Conservation (phyloP, 2,797 vertebrate species). For the Cynopterus sphinx region DNA sequence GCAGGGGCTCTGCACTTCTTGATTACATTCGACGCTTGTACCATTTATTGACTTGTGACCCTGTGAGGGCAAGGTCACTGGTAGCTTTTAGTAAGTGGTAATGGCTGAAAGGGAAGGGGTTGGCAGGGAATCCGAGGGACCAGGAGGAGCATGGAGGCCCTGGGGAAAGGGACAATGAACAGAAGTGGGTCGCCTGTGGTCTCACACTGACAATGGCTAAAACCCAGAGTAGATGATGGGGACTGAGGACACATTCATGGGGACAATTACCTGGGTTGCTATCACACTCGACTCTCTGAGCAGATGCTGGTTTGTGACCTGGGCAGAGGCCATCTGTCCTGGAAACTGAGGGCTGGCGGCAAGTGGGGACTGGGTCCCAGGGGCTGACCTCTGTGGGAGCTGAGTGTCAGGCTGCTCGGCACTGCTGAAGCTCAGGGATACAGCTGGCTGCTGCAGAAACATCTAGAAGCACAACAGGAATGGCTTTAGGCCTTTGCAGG, state of each 20-base stretch:
- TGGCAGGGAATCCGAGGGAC: not conserved
- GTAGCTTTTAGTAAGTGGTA: not conserved
- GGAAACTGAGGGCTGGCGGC: slow-evolving; percentile 78
- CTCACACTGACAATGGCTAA: not conserved
- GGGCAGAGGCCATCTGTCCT: slow-evolving; percentile 79
- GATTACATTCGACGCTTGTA: not conserved
- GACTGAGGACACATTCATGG: not conserved
- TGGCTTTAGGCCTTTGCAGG: not conserved
- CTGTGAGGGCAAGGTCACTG: not conserved
- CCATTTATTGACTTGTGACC: not conserved
- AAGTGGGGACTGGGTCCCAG: slow-evolving; percentile 80
- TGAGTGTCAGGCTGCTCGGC: slow-evolving; percentile 77
- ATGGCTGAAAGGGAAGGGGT: not conserved
- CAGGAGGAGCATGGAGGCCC: not conserved
- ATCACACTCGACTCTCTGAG: slow-evolving; percentile 81
- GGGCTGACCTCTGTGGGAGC: slow-evolving; percentile 78
- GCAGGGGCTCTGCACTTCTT: not conserved
- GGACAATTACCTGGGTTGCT: slow-evolving; percentile 79
- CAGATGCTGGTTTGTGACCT: slow-evolving; percentile 80
- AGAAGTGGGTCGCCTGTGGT: not conserved
- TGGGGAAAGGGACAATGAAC: not conserved
- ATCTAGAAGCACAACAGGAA: slow-evolving; percentile 80
- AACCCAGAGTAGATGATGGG: not conserved
- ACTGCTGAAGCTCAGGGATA: slow-evolving; percentile 84
- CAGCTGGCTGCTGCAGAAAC: slow-evolving; percentile 84